These are phyloP conservation scores for Drosophila bocki DNA, from an alignment of 1,140 invertebrate genomes.

Conservation along the genomic window DNA sequence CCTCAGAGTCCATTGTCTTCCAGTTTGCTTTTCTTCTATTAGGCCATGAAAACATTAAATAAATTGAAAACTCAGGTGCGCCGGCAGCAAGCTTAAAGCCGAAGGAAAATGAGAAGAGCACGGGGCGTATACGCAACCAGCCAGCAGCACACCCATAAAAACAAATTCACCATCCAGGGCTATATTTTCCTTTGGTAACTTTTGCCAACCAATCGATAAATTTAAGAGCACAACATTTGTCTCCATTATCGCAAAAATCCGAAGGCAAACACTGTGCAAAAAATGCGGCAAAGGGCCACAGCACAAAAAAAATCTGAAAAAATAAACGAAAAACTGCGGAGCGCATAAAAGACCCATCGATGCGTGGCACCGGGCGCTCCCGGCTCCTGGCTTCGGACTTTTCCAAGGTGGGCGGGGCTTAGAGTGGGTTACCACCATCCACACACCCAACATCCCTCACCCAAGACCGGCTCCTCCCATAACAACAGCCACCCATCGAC, in stretches of 20 bases:
- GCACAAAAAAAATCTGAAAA: conserved; percentile 35
- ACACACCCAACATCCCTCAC: background rate
- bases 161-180: conserved; percentile 61
- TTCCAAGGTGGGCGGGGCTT: conserved; percentile 53
- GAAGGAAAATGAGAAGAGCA: conserved; percentile 5
- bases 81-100: conserved; percentile 36
- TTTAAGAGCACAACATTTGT: conserved; percentile 82
- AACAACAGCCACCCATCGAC: conserved; percentile 31
- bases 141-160: conserved; percentile 50
- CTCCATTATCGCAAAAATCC: conserved; percentile 82
- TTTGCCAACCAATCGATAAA: conserved; percentile 76
- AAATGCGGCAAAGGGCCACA: conserved; percentile 32
- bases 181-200: conserved; percentile 61
- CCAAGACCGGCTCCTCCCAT: background rate
- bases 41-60: conserved; percentile 64
- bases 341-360: conserved; percentile 77
- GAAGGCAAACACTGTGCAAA: conserved; percentile 66
- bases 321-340: conserved; percentile 67
- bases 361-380: conserved; percentile 56
- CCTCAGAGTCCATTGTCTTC: conserved; percentile 56
- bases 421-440: conserved; percentile 23
- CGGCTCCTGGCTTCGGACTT: conserved; percentile 28
- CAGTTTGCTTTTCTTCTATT: conserved; percentile 60
- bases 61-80: conserved; percentile 72
- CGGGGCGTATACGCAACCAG: conserved; percentile 43